Evolutionary conservation across 2,113 vertebrate species (phyloP).

Genomic region (Helogale parvula): DNA sequence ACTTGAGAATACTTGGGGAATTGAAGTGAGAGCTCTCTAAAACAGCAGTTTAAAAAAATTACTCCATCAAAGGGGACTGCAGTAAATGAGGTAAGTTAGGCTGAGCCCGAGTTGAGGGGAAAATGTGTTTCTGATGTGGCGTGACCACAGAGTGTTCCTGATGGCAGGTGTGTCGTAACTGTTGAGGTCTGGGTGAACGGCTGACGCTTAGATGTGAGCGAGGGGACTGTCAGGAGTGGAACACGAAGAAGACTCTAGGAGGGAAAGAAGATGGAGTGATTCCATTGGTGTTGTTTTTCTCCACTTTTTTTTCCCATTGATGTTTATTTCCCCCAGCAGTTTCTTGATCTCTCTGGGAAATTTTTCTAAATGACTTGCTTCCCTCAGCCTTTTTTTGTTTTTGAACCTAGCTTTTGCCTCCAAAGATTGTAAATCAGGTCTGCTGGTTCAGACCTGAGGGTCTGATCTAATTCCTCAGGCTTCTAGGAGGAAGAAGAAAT

Average conservation of each 20-base stretch:
- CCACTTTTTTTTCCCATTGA: too few relatives aligned
- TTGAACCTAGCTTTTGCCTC: not conserved
- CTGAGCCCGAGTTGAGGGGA: not conserved
- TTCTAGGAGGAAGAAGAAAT: not conserved
- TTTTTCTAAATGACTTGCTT: not conserved
- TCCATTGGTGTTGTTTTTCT: not conserved
- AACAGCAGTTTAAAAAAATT: not conserved
- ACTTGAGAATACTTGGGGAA: not conserved
- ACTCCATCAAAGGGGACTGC: not conserved
- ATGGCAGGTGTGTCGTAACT: fast-evolving
- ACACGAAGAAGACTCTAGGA: not conserved
- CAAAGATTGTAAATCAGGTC: not conserved
- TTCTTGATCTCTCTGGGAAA: not conserved
- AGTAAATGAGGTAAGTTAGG: not conserved
- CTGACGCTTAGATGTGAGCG: not conserved
- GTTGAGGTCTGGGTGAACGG: not conserved
- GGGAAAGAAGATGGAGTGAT: not conserved
- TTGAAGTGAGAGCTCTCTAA: not conserved
- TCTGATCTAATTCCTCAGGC: not conserved
- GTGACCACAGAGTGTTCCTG: not conserved
- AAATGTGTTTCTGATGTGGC: not conserved
- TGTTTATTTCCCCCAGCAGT: not conserved
- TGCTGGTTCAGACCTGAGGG: too few relatives aligned
- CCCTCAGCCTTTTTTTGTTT: not conserved
- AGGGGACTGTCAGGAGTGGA: not conserved